A percentile compares a stretch with the other conserved stretches of the same genome.
Conservation (phyloP, 1,140 invertebrate species). For the Aphis craccivora region DNA sequence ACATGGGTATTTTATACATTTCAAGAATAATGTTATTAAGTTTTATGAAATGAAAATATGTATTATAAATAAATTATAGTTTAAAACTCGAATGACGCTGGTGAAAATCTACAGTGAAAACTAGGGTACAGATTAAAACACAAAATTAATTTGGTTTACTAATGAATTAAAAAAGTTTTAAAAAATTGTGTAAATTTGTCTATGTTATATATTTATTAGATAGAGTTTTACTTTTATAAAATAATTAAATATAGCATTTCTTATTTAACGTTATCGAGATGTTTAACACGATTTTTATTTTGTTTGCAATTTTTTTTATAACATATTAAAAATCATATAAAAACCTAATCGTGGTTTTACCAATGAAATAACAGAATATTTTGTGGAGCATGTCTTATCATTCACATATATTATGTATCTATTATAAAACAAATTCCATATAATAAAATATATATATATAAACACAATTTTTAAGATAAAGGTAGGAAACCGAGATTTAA, state of each 20-base stretch:
- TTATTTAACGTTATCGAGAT: background rate
- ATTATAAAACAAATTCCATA: too few species aligned
- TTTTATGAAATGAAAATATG: background rate
- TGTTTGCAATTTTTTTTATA: background rate
- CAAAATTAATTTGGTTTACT: background rate
- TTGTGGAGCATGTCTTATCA: too few species aligned
- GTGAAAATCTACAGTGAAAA: background rate
- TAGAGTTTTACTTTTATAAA: background rate
- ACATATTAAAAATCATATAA: too few species aligned
- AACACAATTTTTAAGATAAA: too few species aligned
- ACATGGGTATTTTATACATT: background rate
- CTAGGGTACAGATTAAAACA: background rate
- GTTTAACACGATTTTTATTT: background rate
- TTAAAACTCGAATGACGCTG: background rate
- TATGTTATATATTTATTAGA: background rate
- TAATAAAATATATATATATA: too few species aligned
- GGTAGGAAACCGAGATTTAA: too few species aligned
- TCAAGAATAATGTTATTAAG: background rate
- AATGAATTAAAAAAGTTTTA: background rate
- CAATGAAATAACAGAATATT: too few species aligned
- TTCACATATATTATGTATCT: too few species aligned
- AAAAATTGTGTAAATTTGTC: background rate
- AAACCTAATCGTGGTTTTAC: too few species aligned
- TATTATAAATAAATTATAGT: background rate
- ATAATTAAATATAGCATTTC: background rate